Evolutionary conservation across 2,888 invertebrate species (phyloP).

Genomic region (Hemicrepidius hirtus): DNA sequence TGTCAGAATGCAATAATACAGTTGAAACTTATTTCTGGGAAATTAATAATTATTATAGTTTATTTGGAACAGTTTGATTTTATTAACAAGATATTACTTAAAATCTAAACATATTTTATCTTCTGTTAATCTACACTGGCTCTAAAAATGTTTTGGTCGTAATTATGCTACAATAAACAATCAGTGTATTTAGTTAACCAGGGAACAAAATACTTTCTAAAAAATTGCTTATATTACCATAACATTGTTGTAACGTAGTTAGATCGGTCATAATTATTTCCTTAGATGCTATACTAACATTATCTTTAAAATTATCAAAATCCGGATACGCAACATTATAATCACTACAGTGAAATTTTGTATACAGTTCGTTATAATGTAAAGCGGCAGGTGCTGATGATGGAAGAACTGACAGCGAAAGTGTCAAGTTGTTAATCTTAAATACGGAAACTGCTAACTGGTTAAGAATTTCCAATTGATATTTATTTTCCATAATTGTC

Average conservation of each 20-base stretch:
- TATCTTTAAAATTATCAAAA: constrained; percentile 20
- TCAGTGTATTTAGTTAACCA: neutral
- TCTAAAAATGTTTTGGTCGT: too few species aligned
- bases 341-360: constrained; percentile 45
- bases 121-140: too few species aligned
- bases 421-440: constrained; percentile 51
- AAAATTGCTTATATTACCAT: constrained; percentile 30
- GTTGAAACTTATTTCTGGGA: too few species aligned
- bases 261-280: constrained; percentile 26
- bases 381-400: neutral
- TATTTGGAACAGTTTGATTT: too few species aligned
- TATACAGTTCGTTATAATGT: constrained; percentile 44
- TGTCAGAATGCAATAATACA: too few species aligned
- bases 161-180: too few species aligned
- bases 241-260: constrained; percentile 24
- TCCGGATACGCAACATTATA: neutral
- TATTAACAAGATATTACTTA: too few species aligned
- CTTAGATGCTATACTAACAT: constrained; percentile 1
- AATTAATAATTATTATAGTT: too few species aligned
- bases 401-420: constrained; percentile 37
- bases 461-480: constrained; percentile 53
- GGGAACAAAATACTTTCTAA: constrained; percentile 23
- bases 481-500: constrained; percentile 54
- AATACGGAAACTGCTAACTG: constrained; percentile 56
- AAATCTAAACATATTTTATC: too few species aligned